Evolutionary conservation across 2,797 vertebrate genomes (phyloP), one percentile per base, ranked within the genome.

Genomic region (Sternarchorhynchus goeldii): DNA sequence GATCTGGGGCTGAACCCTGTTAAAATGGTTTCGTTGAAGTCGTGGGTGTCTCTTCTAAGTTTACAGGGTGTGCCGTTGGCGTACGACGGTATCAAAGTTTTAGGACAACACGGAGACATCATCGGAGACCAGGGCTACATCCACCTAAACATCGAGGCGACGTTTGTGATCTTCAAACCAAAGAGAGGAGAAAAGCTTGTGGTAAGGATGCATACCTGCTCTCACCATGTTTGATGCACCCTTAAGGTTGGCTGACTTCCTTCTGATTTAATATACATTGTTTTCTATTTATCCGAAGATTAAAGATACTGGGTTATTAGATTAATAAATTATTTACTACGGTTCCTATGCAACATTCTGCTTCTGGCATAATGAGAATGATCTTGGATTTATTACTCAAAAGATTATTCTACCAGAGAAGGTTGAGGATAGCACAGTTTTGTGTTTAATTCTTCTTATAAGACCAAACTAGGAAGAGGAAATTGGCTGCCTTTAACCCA

Each of bases 71-170:
- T 99, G 0, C 96, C 96, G 0, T 68, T 99, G 78, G 96, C 97
- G 0, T 99, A 98, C 69, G 94, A 98, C 81, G 89, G 93, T 84
- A 91, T 99, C 83, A 93, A 87, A 76, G 90, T 97, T 73, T 68
- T 96, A 29, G 91, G 93, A 0, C 93, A 90, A 25, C 81, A 94
- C 1, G 97, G 96, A 39, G 91, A 95, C 84, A 98, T 99, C 78
- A 91, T 92, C 25, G 95, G 97, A 21, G 97, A 99, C 84, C 94
- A 94, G 5, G 96, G 96, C n/a, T 96, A 94, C 83, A 90, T 99
- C 88, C 97, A 99, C 85, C 83, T 99, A 79, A 91, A 97, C 87
- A 83, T 99, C 55, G 93, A 98, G 82, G 97, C 96, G 1, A 93
- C 91, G 80, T 98, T 98, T 76, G 87, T 98, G 32, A 83, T 96